Evolutionary conservation across 2,113 vertebrate species (phyloP).

Genomic region (Bujurquina vittata): DNA sequence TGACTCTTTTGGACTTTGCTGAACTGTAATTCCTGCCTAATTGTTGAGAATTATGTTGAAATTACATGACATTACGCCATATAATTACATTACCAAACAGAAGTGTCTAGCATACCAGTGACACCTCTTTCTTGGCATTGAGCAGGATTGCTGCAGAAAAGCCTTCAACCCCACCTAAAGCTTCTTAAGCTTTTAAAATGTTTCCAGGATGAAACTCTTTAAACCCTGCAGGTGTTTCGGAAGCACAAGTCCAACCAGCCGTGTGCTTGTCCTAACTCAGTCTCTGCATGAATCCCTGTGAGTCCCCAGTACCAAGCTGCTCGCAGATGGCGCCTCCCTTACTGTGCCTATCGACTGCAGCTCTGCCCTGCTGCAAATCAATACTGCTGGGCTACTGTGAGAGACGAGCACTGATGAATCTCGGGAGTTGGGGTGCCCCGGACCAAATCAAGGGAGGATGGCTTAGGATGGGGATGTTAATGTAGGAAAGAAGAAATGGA

Average conservation of each 20-base stretch:
- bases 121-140: background rate
- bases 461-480: background rate
- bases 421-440: background rate
- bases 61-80: background rate
- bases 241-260: conserved; percentile 35
- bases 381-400: conserved; percentile 16
- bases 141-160: background rate
- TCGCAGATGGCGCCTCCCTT: conserved; percentile 43
- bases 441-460: background rate
- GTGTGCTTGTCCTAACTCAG: conserved; percentile 12
- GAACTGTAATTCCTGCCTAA: background rate
- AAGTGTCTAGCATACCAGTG: background rate
- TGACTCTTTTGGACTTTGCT: conserved; percentile 7
- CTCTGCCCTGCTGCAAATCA: conserved; percentile 29
- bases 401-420: conserved; percentile 3
- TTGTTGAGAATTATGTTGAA: background rate
- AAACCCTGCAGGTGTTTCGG: conserved; percentile 39
- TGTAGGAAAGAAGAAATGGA: background rate
- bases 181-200: conserved; percentile 28
- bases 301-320: conserved; percentile 27
- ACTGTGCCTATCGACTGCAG: conserved; percentile 16
- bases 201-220: conserved; percentile 37
- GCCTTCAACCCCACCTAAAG: background rate
- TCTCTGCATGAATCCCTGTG: background rate
- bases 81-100: background rate